phyloP scores from a whole-genome alignment of 2,797 vertebrate species.

The Rhinoraja longicauda region DNA sequence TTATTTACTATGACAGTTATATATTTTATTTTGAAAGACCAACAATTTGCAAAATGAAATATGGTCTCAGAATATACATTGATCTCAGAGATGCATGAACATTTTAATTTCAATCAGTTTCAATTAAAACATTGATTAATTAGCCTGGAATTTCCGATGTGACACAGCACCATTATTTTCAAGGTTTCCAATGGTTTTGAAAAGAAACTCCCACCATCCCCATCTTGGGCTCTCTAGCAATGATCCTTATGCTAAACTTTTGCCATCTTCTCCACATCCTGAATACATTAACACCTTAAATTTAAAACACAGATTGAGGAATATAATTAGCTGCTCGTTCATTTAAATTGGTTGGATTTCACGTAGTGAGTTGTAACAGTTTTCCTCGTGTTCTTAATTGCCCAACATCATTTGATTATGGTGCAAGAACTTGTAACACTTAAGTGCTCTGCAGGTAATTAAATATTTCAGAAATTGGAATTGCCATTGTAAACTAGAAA shows the following conservation, averaged over 20 bases:
- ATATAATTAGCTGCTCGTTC: too few relatives aligned
- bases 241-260: too few relatives aligned
- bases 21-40: too few relatives aligned
- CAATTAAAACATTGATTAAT: neutral
- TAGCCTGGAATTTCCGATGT: neutral
- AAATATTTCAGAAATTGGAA: neutral
- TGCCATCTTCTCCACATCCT: neutral
- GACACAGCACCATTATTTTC: neutral
- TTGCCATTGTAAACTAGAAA: neutral
- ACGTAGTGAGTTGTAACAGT: neutral
- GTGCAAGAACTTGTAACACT: neutral
- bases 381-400: neutral
- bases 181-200: neutral
- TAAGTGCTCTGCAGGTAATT: neutral
- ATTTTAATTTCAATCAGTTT: neutral
- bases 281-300: too few relatives aligned
- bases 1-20: neutral
- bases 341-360: too few relatives aligned
- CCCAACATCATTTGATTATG: neutral
- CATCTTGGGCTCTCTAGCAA: too few relatives aligned
- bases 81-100: neutral
- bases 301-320: neutral
- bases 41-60: neutral
- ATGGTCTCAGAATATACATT: neutral
- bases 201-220: neutral